phyloP scores from a whole-genome alignment of 2,888 invertebrate genomes.

The Portevinia maculata region DNA sequence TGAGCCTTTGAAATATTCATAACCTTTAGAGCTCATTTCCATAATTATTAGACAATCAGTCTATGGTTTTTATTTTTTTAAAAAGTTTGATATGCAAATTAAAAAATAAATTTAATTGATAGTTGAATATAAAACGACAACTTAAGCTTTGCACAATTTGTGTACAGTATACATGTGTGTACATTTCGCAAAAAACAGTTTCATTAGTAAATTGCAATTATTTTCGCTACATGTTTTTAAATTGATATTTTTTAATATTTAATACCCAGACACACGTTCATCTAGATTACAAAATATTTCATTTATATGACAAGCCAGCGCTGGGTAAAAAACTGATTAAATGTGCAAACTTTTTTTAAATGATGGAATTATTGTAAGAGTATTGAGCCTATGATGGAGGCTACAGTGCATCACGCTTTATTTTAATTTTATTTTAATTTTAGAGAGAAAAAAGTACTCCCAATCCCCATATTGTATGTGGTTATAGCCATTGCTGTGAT shows the following conservation, averaged over 20 bases:
- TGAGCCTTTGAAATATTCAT: no score
- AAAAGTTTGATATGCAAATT: no score
- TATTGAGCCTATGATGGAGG: slow-evolving; percentile 17
- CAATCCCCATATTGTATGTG: no score
- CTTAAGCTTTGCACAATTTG: no score
- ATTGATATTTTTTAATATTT: slow-evolving; percentile 47
- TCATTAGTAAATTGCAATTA: neutral
- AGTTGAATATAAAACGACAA: no score
- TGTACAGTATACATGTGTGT: no score
- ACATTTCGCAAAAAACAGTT: no score
- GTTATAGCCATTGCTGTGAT: slow-evolving; percentile 61
- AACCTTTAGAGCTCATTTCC: no score
- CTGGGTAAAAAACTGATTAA: slow-evolving; percentile 23
- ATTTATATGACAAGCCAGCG: slow-evolving; percentile 36
- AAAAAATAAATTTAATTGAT: no score
- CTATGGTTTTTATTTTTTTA: no score
- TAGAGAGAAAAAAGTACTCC: slow-evolving; percentile 23
- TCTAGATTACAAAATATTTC: slow-evolving; percentile 11
- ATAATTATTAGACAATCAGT: no score
- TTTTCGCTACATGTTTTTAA: neutral
- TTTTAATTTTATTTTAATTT: slow-evolving; percentile 12
- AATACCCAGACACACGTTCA: slow-evolving; percentile 10
- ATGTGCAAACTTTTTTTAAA: slow-evolving; percentile 43
- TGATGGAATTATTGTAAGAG: slow-evolving; percentile 58
- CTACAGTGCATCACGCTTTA: neutral